Percentiles rank a stretch among this genome's conserved stretches.
These are phyloP conservation scores for Cyprinella venusta DNA, from an alignment of 2,797 vertebrate genomes.

Conservation along the genomic window DNA sequence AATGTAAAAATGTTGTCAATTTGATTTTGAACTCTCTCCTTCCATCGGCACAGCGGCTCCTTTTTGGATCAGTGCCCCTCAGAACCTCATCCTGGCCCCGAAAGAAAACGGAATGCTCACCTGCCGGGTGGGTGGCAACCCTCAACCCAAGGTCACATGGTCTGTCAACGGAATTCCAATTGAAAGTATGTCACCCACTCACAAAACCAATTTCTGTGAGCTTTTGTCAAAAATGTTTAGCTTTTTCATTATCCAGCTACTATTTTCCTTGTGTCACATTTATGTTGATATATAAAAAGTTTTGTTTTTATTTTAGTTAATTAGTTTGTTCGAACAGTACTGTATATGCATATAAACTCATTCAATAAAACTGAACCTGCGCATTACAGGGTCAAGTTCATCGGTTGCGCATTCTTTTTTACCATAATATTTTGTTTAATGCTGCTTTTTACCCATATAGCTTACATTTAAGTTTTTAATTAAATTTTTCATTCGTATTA, in stretches of 20 bases:
- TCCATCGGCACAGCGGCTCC: constrained; percentile 83
- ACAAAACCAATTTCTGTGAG: neutral
- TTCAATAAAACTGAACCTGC: neutral
- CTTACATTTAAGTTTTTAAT: neutral
- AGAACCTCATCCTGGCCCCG: constrained; percentile 92
- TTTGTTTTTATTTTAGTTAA: no score
- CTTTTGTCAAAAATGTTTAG: neutral
- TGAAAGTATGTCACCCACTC: constrained; percentile 82
- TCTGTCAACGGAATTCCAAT: constrained; percentile 89
- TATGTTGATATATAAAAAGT: no score
- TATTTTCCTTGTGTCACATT: neutral
- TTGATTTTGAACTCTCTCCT: neutral
- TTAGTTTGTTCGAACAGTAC: no score
- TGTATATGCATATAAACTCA: no score
- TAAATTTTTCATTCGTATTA: no score
- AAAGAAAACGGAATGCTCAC: constrained; percentile 89
- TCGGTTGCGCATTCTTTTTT: neutral
- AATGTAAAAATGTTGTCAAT: neutral
- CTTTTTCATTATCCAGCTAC: neutral
- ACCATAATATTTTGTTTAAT: neutral
- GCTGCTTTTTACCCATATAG: neutral
- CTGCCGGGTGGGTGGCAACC: constrained; percentile 89
- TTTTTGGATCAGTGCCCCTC: constrained; percentile 92
- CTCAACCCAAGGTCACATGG: constrained; percentile 90
- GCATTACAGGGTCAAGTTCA: neutral